Conservation (phyloP, 2,797 vertebrate species). For the Austrolebias charrua region DNA sequence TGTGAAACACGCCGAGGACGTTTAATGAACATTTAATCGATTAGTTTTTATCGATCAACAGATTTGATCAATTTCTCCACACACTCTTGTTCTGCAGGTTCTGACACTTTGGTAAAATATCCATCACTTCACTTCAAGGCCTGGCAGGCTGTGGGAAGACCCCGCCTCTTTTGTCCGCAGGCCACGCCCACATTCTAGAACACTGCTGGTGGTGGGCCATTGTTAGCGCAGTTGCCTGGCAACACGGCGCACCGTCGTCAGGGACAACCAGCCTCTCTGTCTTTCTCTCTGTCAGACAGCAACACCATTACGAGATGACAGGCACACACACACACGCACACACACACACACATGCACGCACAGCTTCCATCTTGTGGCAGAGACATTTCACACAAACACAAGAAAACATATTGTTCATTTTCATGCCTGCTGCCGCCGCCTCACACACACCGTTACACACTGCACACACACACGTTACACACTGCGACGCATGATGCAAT, state of each 20-base stretch:
- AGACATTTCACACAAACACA: conserved; percentile 45
- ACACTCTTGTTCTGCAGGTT: neutral
- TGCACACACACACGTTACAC: conserved; percentile 10
- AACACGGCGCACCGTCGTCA: conserved; percentile 71
- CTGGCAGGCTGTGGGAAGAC: neutral
- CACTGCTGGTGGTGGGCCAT: conserved; percentile 59
- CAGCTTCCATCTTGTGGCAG: conserved; percentile 63
- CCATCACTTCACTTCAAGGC: neutral
- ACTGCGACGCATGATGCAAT: conserved; percentile 55
- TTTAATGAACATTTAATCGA: too few relatives aligned
- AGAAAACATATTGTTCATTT: conserved; percentile 62
- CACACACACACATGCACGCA: conserved; percentile 26
- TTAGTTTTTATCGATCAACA: too few relatives aligned
- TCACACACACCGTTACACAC: conserved; percentile 26
- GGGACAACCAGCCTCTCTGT: conserved; percentile 64
- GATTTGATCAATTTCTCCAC: too few relatives aligned
- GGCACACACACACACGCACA: conserved; percentile 38
- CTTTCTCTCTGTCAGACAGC: conserved; percentile 56
- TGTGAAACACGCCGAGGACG: too few relatives aligned
- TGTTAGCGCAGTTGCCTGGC: conserved; percentile 75
- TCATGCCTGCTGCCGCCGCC: conserved; percentile 19
- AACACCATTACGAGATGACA: conserved; percentile 62
- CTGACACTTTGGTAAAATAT: neutral
- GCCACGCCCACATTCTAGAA: conserved; percentile 66
- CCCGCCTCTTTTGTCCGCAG: neutral